A percentile compares a stretch with the other conserved stretches of the same genome.
Evolutionary conservation across 2,797 vertebrate genomes (phyloP).

Genomic region (Anableps anableps): DNA sequence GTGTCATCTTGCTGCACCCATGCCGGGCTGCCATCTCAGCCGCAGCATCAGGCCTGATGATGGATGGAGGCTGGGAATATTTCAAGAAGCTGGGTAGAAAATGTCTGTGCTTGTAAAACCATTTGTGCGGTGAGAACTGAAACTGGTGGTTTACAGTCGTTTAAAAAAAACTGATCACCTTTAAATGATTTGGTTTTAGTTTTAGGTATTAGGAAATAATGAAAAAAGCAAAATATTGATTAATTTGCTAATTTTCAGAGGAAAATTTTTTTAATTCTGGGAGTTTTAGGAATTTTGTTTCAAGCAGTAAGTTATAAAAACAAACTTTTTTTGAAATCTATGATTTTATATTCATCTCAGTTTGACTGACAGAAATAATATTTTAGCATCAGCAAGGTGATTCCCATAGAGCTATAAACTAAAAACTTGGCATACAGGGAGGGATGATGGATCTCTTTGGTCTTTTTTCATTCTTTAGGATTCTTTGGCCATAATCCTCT

Average conservation of each 20-base stretch:
- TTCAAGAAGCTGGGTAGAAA: slow-evolving; percentile 11
- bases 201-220: neutral
- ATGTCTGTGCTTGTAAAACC: neutral
- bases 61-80: slow-evolving; percentile 25
- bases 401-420: neutral
- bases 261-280: neutral
- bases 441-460: neutral
- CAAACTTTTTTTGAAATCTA: too few species aligned
- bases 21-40: slow-evolving; percentile 49
- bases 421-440: neutral
- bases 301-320: too few species aligned
- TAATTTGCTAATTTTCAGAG: neutral
- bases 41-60: slow-evolving; percentile 58
- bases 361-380: neutral
- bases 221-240: neutral
- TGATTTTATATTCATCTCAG: too few species aligned
- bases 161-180: neutral
- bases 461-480: neutral
- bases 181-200: neutral
- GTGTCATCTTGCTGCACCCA: slow-evolving; percentile 55
- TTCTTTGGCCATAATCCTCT: neutral
- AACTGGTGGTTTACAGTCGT: slow-evolving; percentile 37
- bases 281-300: neutral
- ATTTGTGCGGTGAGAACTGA: neutral
- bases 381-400: neutral